Evolutionary conservation across 2,888 invertebrate species (phyloP).

Genomic region (Lissocephala sabroskyi): DNA sequence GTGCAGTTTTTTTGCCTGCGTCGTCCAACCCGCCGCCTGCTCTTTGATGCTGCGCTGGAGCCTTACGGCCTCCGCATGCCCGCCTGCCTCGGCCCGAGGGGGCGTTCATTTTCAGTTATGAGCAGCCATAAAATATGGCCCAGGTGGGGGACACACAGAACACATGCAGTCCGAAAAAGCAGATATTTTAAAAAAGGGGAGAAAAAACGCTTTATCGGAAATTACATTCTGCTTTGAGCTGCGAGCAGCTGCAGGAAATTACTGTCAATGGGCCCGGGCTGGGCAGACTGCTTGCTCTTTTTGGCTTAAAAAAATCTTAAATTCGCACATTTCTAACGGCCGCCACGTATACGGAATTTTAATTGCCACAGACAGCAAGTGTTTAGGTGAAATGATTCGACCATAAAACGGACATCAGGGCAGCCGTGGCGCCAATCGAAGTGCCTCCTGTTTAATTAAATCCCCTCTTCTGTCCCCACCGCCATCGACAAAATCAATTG

Average conservation of each 20-base stretch:
- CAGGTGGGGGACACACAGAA: slow-evolving; percentile 9
- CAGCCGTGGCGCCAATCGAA: too few species aligned
- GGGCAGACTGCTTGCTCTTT: not conserved
- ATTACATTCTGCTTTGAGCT: slow-evolving; percentile 56
- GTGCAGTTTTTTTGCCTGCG: too few species aligned
- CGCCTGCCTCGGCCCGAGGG: slow-evolving; percentile 5
- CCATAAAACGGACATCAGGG: too few species aligned
- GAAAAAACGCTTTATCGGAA: slow-evolving; percentile 39
- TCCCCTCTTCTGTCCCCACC: too few species aligned
- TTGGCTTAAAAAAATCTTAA: slow-evolving; percentile 24
- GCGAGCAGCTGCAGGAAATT: slow-evolving; percentile 43
- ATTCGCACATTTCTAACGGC: slow-evolving; percentile 6
- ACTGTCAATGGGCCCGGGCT: slow-evolving; percentile 31
- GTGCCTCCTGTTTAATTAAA: too few species aligned
- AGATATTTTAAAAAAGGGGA: slow-evolving; percentile 1
- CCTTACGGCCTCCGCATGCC: not conserved
- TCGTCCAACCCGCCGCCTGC: too few species aligned
- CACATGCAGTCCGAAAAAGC: not conserved
- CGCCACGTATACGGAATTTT: slow-evolving; percentile 31
- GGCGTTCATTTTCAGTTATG: slow-evolving; percentile 27
- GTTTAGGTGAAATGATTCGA: slow-evolving; percentile 2
- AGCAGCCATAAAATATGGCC: slow-evolving; percentile 32
- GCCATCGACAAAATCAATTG: too few species aligned
- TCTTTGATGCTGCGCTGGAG: too few species aligned
- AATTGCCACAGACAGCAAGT: slow-evolving; percentile 19